Base-by-base conservation (phyloP, 2,797 vertebrate genomes). In the Megaceryle alcyon region DNA sequence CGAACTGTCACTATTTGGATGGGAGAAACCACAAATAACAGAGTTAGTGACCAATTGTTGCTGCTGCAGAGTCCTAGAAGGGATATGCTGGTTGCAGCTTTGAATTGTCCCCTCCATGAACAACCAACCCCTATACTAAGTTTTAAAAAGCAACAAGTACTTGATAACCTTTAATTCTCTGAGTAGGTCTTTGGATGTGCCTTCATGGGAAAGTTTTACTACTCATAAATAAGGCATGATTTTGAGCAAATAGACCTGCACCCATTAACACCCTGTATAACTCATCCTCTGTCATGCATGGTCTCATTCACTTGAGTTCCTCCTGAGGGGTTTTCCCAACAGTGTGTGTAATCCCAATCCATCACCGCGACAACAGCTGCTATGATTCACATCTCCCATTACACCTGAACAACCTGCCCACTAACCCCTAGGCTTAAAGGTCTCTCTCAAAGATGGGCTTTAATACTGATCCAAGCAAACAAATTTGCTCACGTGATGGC, bases 301-400 rank as follows among this genome's bases (percentile, higher is more conserved):
- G 68, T 46, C 17, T 90, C 33, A 19, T 51, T 71, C 81, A 48
- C 53, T 39, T 35, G 64, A 93, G 51, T 29, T 75, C 64, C 37
- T 83, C 53, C 57, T 26, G 19, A 68, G 46, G 1, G 5, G 14
- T 41, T 75, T 87, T 93, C 44, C 61, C 43, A 82, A 54, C 6
- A 56, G 26, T 3, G 15, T 1, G 6, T 4, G 18, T 49, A 64
- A 77, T 23, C 33, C 49, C 16, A 33, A 33, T 49, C 29, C 9
- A 2, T 26, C 37, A 70, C 19, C 0, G 0, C 26, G 41, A 76
- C 0, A 0, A 59, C 19, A 72, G 46, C 28, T 11, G 26, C 35
- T 83, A 41, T 85, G 68, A 80, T 60, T 37, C 68, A 31, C 68
- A 35, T n/a, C 44, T 85, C 57, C 4, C 25, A 48, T 22, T 60